Evolutionary conservation across 1,140 invertebrate species (phyloP), one percentile per base, ranked within the genome.

Genomic region (Teleopsis dalmanni): DNA sequence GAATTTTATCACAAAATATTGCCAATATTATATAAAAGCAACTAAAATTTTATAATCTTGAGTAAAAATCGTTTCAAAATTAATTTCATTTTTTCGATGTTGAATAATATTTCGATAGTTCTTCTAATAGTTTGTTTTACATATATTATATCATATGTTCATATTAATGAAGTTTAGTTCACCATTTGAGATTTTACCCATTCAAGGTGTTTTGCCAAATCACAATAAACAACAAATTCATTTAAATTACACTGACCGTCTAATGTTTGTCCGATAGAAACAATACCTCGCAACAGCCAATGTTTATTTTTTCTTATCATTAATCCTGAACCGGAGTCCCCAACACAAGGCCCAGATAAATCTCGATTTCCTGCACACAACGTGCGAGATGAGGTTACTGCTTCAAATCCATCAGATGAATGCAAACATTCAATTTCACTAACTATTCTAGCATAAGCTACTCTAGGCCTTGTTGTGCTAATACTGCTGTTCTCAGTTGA

Each of bases 341-440:
- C 71, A 11, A 59, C 47, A 36, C 71, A 72, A 0, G 71, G 71
- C 3, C 70, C 70, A 2, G 53, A 54, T 3, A 57, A 62, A 47
- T 72, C 58, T 4, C 55, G 53, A 35, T 66, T 62, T 6, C 71
- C 71, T 9, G 71, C 71, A 38, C 71, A 72, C 11, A 72, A 54
- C 3, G 64, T 70, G 13, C 62, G 62, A 2, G 57, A 49, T 8
- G 58, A 59, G n/a, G 54, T 57, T 4, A 59, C 10, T 14, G 44
- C 31, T 9, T 11, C 9, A 37, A 57, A 59, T 7, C 25, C 37
- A 9, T 9, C 19, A 21, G 58, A 53, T 2, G 53, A 54, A 33
- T 48, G 45, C 16, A 60, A 16, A 23, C 60, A 62, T 16, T 36
- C 51, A 19, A 40, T 33, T 25, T 62, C 50, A 29, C 48, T 53